Evolutionary conservation across 2,797 vertebrate species (phyloP).

Genomic region (Danio kyathit): DNA sequence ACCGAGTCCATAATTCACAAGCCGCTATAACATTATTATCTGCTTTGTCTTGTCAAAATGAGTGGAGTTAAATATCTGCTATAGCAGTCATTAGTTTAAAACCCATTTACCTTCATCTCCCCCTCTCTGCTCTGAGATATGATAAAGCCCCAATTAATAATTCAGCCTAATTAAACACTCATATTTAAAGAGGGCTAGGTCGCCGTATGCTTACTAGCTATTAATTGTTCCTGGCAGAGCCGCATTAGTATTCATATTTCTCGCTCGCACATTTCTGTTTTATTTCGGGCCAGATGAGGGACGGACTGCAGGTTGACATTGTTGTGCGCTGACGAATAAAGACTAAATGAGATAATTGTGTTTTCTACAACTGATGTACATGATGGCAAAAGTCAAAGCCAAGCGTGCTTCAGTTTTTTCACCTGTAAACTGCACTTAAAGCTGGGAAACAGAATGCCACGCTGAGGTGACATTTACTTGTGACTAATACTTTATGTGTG

Average conservation of each 20-base stretch:
- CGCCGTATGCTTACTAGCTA: slow-evolving; percentile 57
- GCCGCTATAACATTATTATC: slow-evolving; percentile 63
- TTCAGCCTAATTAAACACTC: slow-evolving; percentile 81
- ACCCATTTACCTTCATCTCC: slow-evolving; percentile 64
- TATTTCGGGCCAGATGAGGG: slow-evolving; percentile 1
- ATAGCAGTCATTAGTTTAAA: slow-evolving; percentile 64
- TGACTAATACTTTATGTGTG: slow-evolving; percentile 35
- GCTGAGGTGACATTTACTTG: slow-evolving; percentile 49
- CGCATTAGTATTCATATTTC: slow-evolving; percentile 57
- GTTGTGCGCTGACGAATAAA: slow-evolving; percentile 10
- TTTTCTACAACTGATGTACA: background rate
- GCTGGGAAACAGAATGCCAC: slow-evolving; percentile 19
- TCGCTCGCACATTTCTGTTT: slow-evolving; percentile 44
- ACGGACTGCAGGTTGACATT: slow-evolving; percentile 18
- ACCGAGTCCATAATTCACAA: slow-evolving; percentile 63
- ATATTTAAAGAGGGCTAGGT: slow-evolving; percentile 74
- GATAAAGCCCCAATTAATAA: slow-evolving; percentile 78
- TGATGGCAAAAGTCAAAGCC: slow-evolving; percentile 20
- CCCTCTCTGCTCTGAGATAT: slow-evolving; percentile 62
- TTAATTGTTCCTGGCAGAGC: slow-evolving; percentile 62
- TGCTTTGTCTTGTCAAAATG: slow-evolving; percentile 65
- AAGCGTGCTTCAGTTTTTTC: slow-evolving; percentile 13
- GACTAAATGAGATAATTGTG: slow-evolving; percentile 52
- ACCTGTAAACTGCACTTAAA: slow-evolving; percentile 47
- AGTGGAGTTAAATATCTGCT: slow-evolving; percentile 63